These are phyloP conservation scores for Neofelis nebulosa DNA, from an alignment of 2,113 vertebrate genomes.

Conservation along the genomic window DNA sequence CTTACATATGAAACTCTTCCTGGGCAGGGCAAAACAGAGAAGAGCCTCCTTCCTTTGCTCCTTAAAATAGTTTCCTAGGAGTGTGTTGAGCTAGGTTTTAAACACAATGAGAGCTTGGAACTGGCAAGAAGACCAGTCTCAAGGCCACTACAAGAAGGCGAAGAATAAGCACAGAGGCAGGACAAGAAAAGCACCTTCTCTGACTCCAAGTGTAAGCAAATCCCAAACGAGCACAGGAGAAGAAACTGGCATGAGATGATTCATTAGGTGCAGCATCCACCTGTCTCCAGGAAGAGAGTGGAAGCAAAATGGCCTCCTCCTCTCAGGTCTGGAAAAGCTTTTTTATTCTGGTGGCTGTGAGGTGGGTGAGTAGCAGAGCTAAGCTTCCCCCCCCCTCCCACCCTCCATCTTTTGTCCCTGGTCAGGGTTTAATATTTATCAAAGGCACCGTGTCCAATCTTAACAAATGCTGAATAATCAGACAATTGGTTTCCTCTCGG, in stretches of 20 bases:
- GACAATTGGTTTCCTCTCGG: not conserved
- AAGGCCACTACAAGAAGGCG: not conserved
- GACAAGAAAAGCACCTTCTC: not conserved
- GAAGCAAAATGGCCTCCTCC: not conserved
- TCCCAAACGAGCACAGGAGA: not conserved
- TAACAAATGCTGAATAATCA: slow-evolving; percentile 32
- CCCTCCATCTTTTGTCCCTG: not conserved
- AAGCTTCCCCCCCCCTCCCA: too few species aligned
- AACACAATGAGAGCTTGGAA: not conserved
- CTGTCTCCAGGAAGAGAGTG: not conserved
- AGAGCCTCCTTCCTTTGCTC: too few species aligned
- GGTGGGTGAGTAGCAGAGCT: too few species aligned
- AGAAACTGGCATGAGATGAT: not conserved
- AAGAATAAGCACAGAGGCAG: not conserved
- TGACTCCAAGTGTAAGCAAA: not conserved
- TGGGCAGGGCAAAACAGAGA: not conserved
- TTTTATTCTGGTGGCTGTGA: not conserved
- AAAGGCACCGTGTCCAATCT: not conserved
- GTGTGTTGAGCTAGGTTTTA: not conserved
- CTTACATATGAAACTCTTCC: not conserved
- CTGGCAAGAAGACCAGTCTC: not conserved
- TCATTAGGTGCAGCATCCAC: not conserved
- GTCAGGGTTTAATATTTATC: not conserved
- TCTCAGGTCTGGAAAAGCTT: not conserved
- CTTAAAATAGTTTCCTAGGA: not conserved